Evolutionary conservation across 37 sponge, comb jelly and placozoan species (phyloP).

Genomic region (Oopsacas minuta): DNA sequence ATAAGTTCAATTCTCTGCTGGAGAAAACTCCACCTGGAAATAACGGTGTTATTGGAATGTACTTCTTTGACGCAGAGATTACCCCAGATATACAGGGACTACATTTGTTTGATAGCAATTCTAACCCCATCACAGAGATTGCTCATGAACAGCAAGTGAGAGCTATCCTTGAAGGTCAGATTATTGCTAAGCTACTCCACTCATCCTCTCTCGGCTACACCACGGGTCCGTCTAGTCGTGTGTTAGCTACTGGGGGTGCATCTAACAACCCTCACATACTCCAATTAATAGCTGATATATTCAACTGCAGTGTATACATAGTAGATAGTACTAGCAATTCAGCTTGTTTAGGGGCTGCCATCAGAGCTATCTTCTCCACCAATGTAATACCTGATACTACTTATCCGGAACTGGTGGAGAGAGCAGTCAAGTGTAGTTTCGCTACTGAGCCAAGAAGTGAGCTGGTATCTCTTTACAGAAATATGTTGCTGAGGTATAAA

Average conservation of each 20-base stretch:
- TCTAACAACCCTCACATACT: conserved; percentile 51
- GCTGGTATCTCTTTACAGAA: neutral
- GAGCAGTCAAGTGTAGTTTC: conserved; percentile 10
- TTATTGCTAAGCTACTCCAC: conserved; percentile 69
- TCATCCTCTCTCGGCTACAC: conserved; percentile 60
- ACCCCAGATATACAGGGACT: conserved; percentile 49
- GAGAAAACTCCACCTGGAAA: conserved; percentile 61
- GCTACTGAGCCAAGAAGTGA: neutral
- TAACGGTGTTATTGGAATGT: conserved; percentile 61
- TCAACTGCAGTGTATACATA: conserved; percentile 62
- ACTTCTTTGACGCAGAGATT: conserved; percentile 65
- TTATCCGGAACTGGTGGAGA: conserved; percentile 18
- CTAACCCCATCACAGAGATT: conserved; percentile 25
- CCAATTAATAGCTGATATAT: conserved; percentile 77
- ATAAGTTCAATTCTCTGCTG: conserved; percentile 51
- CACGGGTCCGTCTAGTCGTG: conserved; percentile 34
- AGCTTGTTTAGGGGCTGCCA: conserved; percentile 81
- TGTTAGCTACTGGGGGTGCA: conserved; percentile 88
- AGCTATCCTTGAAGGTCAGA: conserved; percentile 76
- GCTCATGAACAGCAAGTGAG: conserved; percentile 46
- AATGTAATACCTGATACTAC: neutral
- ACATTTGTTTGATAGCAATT: conserved; percentile 23
- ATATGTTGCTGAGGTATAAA: neutral
- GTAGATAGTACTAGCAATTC: conserved; percentile 56
- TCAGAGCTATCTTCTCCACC: conserved; percentile 54